Evolutionary conservation across 2,888 invertebrate genomes (phyloP), one percentile per base, ranked within the genome.

Genomic region (Galeopsomyia nigrocyanea): DNA sequence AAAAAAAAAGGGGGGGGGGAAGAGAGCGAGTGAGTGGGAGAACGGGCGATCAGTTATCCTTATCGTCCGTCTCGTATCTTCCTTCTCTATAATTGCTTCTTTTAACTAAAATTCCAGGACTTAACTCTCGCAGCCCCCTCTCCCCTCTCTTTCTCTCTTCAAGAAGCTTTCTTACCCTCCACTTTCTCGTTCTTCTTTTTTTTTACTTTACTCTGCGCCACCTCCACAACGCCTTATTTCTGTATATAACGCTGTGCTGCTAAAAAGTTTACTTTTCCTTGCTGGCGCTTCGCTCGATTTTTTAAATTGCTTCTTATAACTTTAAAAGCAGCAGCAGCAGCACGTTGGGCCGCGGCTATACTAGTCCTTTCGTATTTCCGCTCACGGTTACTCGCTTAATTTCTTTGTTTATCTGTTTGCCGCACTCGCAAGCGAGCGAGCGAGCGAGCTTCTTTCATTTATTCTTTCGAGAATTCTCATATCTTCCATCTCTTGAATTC

Each of bases 301-400:
- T 82, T 85, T 85, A 84, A 84, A 84, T 84, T 84, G 83, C 79
- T 84, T 85, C 83, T 85, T 84, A 84, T 82, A 84, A 85, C 81
- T 84, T 84, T 82, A 81, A 84, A 82, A 79, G 62, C 77, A 76
- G 26, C 26, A 26, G 26, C 26, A 26, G 3, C n/a, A n/a, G n/a
- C n/a, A n/a, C n/a, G n/a, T n/a, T n/a, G n/a, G 26, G 26, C 26
- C 76, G 61, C 73, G 70, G 46, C 46, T 26, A 26, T 26, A 21
- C 49, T 21, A 21, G 46, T 67, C 14, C 60, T 55, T 17, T 55
- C 47, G 22, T 14, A 21, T 62, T 47, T 60, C 50, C 51, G 31
- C 62, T 75, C 70, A 73, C 76, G 56, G 49, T 73, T 75, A 76
- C 64, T 68, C 73, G 53, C 79, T 74, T 70, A 77, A 79, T 82